phyloP scores from a whole-genome alignment of 2,797 vertebrate species.

The Tarsius wallacei region DNA sequence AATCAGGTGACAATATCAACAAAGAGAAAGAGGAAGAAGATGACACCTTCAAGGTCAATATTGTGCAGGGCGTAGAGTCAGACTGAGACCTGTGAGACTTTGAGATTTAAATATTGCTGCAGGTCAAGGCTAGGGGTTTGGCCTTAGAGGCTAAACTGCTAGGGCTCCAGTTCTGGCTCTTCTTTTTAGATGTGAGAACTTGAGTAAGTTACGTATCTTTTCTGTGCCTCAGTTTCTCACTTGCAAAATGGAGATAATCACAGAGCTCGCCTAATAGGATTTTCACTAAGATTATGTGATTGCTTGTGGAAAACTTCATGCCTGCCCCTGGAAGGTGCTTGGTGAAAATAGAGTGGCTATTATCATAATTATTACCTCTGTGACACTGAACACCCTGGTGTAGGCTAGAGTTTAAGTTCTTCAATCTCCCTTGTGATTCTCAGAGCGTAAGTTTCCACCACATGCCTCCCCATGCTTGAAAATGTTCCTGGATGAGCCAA shows the following conservation, averaged over 20 bases:
- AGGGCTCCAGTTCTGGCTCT: not conserved
- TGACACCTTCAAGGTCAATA: no score
- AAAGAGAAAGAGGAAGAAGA: not conserved
- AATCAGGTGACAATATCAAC: not conserved
- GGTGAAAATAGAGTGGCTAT: not conserved
- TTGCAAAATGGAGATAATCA: not conserved
- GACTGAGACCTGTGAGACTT: accelerated
- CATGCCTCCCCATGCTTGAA: not conserved
- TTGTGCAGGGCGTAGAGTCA: not conserved
- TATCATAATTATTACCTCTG: no score
- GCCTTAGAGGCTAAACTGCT: accelerated
- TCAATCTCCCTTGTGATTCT: not conserved
- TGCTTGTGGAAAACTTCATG: no score
- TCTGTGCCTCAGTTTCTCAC: not conserved
- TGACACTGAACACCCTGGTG: not conserved
- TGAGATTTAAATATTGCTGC: not conserved
- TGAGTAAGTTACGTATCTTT: not conserved
- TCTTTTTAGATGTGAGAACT: not conserved
- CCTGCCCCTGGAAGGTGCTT: not conserved
- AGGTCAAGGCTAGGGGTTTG: not conserved
- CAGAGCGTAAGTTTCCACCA: no score
- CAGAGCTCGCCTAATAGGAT: accelerated
- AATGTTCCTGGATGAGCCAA: not conserved
- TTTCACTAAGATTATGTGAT: not conserved
- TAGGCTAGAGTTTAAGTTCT: not conserved